Conservation (phyloP, 2,888 invertebrate genomes). For the Entomobrya proxima region DNA sequence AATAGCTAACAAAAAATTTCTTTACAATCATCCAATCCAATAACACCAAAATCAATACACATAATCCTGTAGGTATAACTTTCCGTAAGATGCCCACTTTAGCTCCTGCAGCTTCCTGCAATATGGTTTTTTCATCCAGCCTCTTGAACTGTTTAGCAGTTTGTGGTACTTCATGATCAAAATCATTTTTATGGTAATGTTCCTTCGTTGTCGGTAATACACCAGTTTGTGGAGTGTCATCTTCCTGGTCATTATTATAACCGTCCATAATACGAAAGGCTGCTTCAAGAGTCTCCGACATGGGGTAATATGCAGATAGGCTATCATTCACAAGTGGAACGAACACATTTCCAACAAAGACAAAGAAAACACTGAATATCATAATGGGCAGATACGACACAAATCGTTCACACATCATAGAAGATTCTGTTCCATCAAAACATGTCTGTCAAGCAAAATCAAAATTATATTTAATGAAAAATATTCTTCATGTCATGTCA, state of each 20-base stretch:
- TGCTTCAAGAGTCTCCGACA: background rate
- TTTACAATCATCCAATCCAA: background rate
- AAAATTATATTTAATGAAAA: background rate
- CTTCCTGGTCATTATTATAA: too few relatives aligned
- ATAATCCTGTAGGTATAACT: background rate
- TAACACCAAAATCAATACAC: background rate
- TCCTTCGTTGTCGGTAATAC: background rate
- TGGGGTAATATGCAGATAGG: background rate
- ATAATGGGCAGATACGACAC: conserved; percentile 48
- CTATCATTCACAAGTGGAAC: conserved; percentile 27
- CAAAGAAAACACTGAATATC: background rate
- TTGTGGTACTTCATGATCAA: too few relatives aligned
- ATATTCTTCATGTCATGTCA: background rate
- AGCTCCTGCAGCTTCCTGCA: background rate
- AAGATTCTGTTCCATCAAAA: conserved; percentile 43
- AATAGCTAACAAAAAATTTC: background rate
- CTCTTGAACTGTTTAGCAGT: background rate
- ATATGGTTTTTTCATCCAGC: background rate
- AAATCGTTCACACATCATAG: conserved; percentile 54
- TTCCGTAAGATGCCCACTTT: background rate
- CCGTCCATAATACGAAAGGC: background rate
- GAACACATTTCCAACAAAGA: conserved; percentile 39
- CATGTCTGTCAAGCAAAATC: conserved; percentile 40
- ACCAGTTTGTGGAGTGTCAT: background rate
- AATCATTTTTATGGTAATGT: too few relatives aligned